Base-by-base conservation (phyloP, 1,140 invertebrate genomes). In the Pissodes strobi region DNA sequence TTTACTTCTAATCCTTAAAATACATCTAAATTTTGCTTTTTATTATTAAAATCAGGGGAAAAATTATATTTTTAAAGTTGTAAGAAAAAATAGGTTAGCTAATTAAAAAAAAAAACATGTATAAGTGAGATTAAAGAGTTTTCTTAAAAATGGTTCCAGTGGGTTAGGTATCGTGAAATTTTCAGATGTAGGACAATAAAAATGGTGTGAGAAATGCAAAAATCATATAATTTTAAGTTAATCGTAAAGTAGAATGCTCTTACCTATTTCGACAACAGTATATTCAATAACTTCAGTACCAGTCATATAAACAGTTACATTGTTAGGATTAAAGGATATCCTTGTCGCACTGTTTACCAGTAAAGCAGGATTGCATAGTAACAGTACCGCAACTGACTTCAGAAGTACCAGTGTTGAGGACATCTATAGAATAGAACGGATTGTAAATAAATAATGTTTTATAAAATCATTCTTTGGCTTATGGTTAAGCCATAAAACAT, bases 281-380 rank as follows among this genome's bases (percentile, higher is more conserved):
- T 55, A 55, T 12, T 55, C 17, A 21, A 55, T 39, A 13, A 19
- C 13, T 25, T 39, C 37, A 9, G 10, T 9, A 15, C 22, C 19
- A 12, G 18, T 15, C 52, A 55, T 55, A 25, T 55, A 17, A 23
- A 55, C 30, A 1, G 52, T 55, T 9, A 41, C 25, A 17, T 55
- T 55, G 19, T 17, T 18, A 12, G 52, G 52, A 9, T 18, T 23
- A 25, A 55, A 55, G 5, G 34, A 18, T 4, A 55, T 55, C 6
- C 18, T 38, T 3, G 52, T 19, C 4, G n/a, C 23, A 17, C 25
- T 19, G 5, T 55, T 52, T 9, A 34, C 48, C 8, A 52, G n/a
- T n/a, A n/a, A 1, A 1, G 18, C 12, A 10, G 34, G 4, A 52
- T 52, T 27, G 27, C 48, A 30, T 8, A 52, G 23, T 30, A 52